Percentiles rank a stretch among this genome's conserved stretches.
These are phyloP conservation scores for Vulpes ferrilata DNA, from an alignment of 2,113 vertebrate species.

Conservation along the genomic window DNA sequence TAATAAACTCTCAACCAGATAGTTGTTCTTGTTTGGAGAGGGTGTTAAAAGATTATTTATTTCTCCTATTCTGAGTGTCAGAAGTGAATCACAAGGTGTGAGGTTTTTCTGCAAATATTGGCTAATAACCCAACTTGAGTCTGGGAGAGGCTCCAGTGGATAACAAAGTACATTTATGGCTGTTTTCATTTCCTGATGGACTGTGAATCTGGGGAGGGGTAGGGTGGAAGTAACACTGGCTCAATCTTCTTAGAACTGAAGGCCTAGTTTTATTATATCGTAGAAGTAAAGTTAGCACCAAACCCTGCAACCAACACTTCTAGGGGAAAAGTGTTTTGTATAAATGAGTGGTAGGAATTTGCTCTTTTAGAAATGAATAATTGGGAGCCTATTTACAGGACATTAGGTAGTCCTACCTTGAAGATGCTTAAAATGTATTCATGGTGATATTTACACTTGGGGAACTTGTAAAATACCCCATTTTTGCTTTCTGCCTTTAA, in stretches of 20 bases:
- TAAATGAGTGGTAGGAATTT: not conserved
- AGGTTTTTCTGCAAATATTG: constrained; percentile 3
- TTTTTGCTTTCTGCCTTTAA: constrained; percentile 68
- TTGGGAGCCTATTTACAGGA: not conserved
- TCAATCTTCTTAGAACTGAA: constrained; percentile 29
- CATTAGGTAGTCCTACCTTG: not conserved
- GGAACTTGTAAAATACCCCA: constrained; percentile 73
- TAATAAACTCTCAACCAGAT: not conserved
- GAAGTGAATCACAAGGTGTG: not conserved
- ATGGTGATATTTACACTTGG: constrained; percentile 63
- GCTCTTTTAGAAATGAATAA: constrained; percentile 17
- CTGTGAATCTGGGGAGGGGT: not conserved
- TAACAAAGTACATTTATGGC: not conserved
- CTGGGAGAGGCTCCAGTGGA: not conserved
- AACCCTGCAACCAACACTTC: not conserved
- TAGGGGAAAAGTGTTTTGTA: not conserved
- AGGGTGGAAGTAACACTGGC: not conserved
- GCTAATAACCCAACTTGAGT: not conserved
- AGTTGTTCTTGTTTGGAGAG: constrained; percentile 15
- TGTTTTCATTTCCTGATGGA: constrained; percentile 6
- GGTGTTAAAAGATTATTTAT: constrained; percentile 22
- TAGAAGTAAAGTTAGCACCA: not conserved
- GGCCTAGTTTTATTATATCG: not conserved
- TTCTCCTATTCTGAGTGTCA: not conserved
- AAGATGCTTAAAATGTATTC: constrained; percentile 60